Evolutionary conservation across 2,797 vertebrate species (phyloP), one percentile per base, ranked within the genome.

Genomic region (Chromis chromis): DNA sequence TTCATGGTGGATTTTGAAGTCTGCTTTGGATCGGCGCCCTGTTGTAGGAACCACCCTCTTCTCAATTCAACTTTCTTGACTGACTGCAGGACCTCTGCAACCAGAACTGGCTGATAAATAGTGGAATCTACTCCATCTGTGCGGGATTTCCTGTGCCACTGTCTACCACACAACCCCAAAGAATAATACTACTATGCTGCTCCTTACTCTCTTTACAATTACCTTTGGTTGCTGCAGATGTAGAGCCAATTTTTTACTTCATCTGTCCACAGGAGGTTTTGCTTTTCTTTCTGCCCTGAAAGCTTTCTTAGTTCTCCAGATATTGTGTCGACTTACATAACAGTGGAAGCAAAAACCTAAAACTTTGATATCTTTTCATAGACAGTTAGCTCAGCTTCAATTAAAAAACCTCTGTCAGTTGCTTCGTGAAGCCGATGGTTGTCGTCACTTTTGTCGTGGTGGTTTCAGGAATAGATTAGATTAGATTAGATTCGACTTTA

Each of bases 1-100:
- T 78, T 70, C 25, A 50, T 12, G 50, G 69, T 67, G 46, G 36
- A 63, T 57, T 73, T 53, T 58, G n/a, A 28, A 42, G 16, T 64
- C 24, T 33, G 28, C 24, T 55, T 31, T 16, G 40, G 33, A 33
- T 65, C 33, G 0, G 25, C 24, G 54, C 31, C 25, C 44, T 58
- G 46, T n/a, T 57, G 24, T 12, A 31, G 52, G 64, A 68, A 4
- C 31, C 65, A 58, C 31, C 39, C 52, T 72, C 33, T 46, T 25
- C 14, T 33, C 50, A 62, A 3, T 52, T 71, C 22, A n/a, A 33
- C 25, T 62, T 58, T 54, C 17, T 54, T 64, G 21, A 59, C 50
- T 54, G 24, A 59, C 46, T 22, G n/a, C 46, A 21, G 48, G 28
- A 58, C 6, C 54, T 0, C 17, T 48, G 27, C 1, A 25, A 0